These are phyloP conservation scores for Fragum sueziense DNA, from an alignment of 2,888 invertebrate genomes.

Conservation along the genomic window DNA sequence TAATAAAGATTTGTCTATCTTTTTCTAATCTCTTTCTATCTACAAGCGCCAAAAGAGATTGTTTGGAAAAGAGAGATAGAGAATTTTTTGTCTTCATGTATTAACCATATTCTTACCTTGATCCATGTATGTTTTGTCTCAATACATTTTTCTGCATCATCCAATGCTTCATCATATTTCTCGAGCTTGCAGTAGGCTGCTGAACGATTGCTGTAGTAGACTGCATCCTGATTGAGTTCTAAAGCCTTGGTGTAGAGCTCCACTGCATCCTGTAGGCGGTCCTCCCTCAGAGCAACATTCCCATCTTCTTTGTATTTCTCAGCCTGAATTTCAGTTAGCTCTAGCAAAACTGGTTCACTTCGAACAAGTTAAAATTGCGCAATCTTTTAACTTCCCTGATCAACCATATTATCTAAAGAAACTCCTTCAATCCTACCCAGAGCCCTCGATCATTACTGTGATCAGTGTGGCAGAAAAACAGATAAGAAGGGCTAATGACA, in stretches of 20 bases:
- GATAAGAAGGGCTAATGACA: too few relatives aligned
- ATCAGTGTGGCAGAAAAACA: conserved; percentile 31
- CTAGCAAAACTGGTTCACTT: neutral
- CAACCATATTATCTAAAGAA: neutral
- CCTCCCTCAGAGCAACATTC: conserved; percentile 91
- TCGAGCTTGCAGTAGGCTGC: conserved; percentile 93
- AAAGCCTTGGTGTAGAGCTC: conserved; percentile 92
- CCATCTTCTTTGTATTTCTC: conserved; percentile 93
- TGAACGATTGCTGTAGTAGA: conserved; percentile 94
- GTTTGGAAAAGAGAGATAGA: too few relatives aligned
- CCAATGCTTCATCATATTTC: conserved; percentile 89
- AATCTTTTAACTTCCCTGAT: neutral
- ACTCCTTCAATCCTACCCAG: neutral
- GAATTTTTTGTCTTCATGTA: too few relatives aligned
- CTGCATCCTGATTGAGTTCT: conserved; percentile 91
- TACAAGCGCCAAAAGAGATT: too few relatives aligned
- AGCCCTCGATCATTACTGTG: conserved; percentile 15
- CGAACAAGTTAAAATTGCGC: neutral
- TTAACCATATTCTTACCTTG: conserved; percentile 85
- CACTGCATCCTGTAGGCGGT: conserved; percentile 91
- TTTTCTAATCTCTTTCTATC: too few relatives aligned
- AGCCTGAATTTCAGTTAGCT: conserved; percentile 85
- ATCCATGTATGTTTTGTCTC: conserved; percentile 92
- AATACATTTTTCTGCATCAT: conserved; percentile 93
- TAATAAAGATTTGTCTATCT: too few relatives aligned